Base-by-base conservation (phyloP, 2,888 invertebrate species). In the Nasonia oneida region DNA sequence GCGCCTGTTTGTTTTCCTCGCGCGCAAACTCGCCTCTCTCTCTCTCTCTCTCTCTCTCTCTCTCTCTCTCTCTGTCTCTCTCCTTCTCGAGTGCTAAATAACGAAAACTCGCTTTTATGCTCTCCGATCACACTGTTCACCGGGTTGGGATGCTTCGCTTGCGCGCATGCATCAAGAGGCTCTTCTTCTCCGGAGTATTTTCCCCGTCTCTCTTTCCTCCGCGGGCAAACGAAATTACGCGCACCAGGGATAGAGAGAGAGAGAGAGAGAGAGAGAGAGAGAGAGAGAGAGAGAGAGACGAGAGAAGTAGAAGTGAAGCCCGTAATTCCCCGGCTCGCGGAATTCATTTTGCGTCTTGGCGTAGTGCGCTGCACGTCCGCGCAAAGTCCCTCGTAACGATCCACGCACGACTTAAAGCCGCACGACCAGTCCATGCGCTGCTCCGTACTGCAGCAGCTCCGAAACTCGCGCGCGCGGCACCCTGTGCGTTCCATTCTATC, bases 371-470 rank as follows among this genome's bases (percentile, higher is more conserved):
- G 50, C 70, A 61, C 61, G 73, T 39, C 39, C 67, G 80, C 53
- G 80, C 70, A 57, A 78, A 76, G 75, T 81, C 53, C 50, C 81
- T 75, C 76, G 67, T 86, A 86, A 86, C 86, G 83, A 86, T 86
- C 80, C 75, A 83, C 64, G 76, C 80, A 73, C 83, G 83, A 83
- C 70, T 83, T 83, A 86, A 86, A 86, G 83, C 80, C 10, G 86
- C 83, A 80, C 83, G 75, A 71, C 70, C 82, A 76, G 33, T 86
- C 70, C 23, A 8, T 6, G n/a, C 14, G 71, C 39, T 23, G 61
- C 23, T 23, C 6, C 23, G 6, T 2, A 37, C 37, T 37, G 18
- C 37, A 14, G 33, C 70, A 70, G 70, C 37, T 5, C 15, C 70
- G 18, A 37, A 23, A 12, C 70, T 14, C 70, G 70, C 18, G 70